Evolutionary conservation across 2,113 vertebrate species (phyloP).

Genomic region (Balaeniceps rex): DNA sequence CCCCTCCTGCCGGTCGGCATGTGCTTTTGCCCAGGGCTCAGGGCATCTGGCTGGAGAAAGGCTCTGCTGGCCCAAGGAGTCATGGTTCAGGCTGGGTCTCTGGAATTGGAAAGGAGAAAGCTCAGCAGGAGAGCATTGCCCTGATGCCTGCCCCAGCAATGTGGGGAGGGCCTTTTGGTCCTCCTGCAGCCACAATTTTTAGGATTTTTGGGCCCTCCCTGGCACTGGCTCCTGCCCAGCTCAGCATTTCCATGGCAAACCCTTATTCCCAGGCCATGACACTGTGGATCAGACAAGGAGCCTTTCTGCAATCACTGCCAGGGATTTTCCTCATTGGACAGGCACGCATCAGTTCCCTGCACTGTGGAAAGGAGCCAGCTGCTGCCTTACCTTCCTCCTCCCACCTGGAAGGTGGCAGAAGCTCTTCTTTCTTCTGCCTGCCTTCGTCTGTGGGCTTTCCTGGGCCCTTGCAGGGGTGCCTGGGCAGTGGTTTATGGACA

Average conservation of each 20-base stretch:
- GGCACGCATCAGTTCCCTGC: fast-evolving
- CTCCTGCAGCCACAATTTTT: background rate
- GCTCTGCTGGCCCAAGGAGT: background rate
- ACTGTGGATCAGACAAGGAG: background rate
- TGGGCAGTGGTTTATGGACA: background rate
- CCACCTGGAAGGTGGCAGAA: background rate
- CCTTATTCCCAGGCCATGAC: background rate
- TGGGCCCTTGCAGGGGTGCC: background rate
- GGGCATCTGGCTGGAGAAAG: background rate
- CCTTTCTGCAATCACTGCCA: background rate
- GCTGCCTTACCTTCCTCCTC: background rate
- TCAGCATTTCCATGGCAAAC: background rate
- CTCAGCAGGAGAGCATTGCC: background rate
- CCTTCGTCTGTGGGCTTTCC: background rate
- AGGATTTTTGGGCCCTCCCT: background rate
- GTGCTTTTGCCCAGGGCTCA: background rate
- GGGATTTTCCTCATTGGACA: background rate
- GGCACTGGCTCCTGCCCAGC: background rate
- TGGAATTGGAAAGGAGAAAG: background rate
- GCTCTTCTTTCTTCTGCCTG: background rate
- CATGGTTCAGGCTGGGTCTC: fast-evolving
- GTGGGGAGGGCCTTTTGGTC: background rate
- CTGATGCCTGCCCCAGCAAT: background rate
- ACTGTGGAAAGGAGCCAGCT: background rate
- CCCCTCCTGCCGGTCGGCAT: background rate